These are phyloP conservation scores for Platycercus adscitus DNA, from an alignment of 2,113 vertebrate species.

Conservation along the genomic window DNA sequence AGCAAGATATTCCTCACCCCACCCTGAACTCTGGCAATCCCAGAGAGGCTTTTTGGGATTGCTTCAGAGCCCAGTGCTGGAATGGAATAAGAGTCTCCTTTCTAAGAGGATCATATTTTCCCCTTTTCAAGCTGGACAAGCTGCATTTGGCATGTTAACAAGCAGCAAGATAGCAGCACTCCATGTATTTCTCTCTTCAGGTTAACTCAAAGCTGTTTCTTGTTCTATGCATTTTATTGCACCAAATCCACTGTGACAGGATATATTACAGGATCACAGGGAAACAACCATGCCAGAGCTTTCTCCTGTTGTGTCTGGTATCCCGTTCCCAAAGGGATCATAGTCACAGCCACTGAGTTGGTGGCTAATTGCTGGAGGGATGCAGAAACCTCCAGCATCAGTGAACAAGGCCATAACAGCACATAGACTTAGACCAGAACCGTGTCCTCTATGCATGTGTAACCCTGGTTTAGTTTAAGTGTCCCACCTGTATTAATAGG, in stretches of 20 bases:
- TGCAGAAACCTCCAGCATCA: fast-evolving
- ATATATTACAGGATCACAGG: background rate
- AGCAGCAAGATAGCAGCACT: background rate
- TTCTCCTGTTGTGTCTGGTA: background rate
- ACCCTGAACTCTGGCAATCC: background rate
- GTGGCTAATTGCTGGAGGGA: background rate
- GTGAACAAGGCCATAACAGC: background rate
- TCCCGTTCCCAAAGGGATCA: background rate
- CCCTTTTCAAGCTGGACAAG: background rate
- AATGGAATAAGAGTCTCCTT: background rate
- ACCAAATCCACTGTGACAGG: background rate
- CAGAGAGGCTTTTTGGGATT: background rate
- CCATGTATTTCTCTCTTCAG: background rate
- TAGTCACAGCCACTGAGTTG: fast-evolving
- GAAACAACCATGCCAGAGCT: background rate
- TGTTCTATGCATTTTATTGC: background rate
- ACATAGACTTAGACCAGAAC: fast-evolving
- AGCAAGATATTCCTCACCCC: background rate
- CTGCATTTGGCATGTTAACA: background rate
- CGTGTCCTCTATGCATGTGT: fast-evolving
- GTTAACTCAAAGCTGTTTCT: background rate
- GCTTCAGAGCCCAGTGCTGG: background rate
- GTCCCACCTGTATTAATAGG: background rate
- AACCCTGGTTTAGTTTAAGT: background rate
- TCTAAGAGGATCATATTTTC: background rate